Base-by-base conservation (phyloP, 2,888 invertebrate genomes). In the Amphipyra berbera region DNA sequence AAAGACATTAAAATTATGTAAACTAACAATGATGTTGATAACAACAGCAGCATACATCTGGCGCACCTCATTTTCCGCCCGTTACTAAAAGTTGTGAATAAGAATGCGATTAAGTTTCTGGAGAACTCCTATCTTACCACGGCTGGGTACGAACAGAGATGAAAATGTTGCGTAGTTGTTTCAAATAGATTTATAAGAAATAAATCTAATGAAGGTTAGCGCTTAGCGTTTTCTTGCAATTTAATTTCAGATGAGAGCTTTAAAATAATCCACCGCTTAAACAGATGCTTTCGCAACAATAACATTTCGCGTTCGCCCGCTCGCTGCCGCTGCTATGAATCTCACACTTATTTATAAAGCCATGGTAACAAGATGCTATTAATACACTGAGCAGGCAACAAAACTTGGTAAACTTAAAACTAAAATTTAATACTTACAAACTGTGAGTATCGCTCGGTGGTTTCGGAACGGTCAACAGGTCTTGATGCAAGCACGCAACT, bases 401-500 rank as follows among this genome's bases (percentile, higher is more conserved):
- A 61, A 62, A 76, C 48, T 69, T 74, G 44, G 14, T 59, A 53
- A 73, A 69, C 64, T 61, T 74, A 65, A 76, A n/a, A 56, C 63
- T 50, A 56, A 21, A 2, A 50, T 57, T 64, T 10, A 58, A 61
- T 85, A 93, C 93, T 92, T 83, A 93, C 93, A 93, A 80, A 13
- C 90, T 92, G 69, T 89, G 87, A n/a, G 88, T 86, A 53, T 92
- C 89, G 47, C 77, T 55, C 44, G 91, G 83, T 10, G 86, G 78
- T 64, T 82, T 84, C 61, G 93, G 93, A 40, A 92, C 83, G 30
- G 81, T 80, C 62, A 78, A 79, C 73, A 93, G 79, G 64, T 87
- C 87, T 68, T 89, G 88, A 53, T 88, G 89, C 30, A 92, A 78
- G 73, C 93, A 93, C 5, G 88, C 83, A 33, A 92, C 87, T 68